Evolutionary conservation across 1,140 invertebrate species (phyloP), one percentile per base, ranked within the genome.

Genomic region (Cyclina sinensis): DNA sequence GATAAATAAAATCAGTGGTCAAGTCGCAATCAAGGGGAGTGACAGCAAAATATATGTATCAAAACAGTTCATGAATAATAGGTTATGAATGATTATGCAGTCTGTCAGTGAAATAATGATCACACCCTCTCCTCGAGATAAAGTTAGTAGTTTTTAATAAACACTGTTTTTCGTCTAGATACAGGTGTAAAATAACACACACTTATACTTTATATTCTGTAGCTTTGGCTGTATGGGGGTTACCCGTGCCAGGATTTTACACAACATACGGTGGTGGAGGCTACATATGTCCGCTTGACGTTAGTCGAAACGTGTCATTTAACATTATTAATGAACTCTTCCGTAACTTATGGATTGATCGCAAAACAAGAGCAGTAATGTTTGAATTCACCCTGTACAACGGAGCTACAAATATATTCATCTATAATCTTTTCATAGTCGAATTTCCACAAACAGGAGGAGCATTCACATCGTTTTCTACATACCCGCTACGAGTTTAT

Each of bases 321-420:
- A 27, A 48, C 11, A 86, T 89, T 0, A 30, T 96, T 9, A 87
- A 93, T 11, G 86, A 92, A 37, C 88, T 96, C 21, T 81, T 95
- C 54, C 85, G 89, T 3, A 85, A 91, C 39, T 89, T 73, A 35
- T 96, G 96, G 96, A 94, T 96, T 16, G 96, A 96, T 85, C 82
- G 93, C 30, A 85, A 93, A 24, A 96, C 96, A 2, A 90, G 96
- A 90, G 96, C 95, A 7, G 92, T 96, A 12, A 94, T 96, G 74
- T 91, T 96, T 9, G 96, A 96, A 82, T 96, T 96, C 89, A 96
- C 96, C 5, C 92, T 95, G 2, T 96, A 96, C 88, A 96, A 96
- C 91, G 95, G 95, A 7, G 91, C 91, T 35, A 90, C 83, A 0
- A 91, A 93, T 65, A 51, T 93, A 70, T 92, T 93, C 65, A 68